phyloP scores from a whole-genome alignment of 2,888 invertebrate species.

The Sphaerophoria rueppellii region DNA sequence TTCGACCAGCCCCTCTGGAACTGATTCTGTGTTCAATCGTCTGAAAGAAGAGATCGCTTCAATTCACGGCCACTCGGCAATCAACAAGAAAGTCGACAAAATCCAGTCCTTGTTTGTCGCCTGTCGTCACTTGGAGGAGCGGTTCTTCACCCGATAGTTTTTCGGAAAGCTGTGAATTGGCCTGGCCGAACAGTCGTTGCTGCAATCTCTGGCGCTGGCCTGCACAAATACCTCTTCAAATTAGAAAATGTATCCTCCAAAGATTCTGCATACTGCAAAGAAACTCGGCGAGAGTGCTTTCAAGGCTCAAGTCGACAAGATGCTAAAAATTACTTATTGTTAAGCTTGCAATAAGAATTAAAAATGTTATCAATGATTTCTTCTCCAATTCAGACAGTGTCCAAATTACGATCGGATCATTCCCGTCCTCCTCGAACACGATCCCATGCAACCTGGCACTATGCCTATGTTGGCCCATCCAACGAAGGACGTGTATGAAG shows the following conservation, averaged over 20 bases:
- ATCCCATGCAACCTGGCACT: slow-evolving; percentile 94
- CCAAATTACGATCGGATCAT: slow-evolving; percentile 95
- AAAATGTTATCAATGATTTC: background rate
- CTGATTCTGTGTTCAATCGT: slow-evolving; percentile 88
- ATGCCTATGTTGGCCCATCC: slow-evolving; percentile 99
- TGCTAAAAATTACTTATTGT: slow-evolving; percentile 97
- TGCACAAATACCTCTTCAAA: slow-evolving; percentile 90
- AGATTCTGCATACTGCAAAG: slow-evolving; percentile 86
- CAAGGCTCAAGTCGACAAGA: slow-evolving; percentile 89
- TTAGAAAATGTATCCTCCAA: slow-evolving; percentile 84
- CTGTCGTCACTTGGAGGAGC: slow-evolving; percentile 92
- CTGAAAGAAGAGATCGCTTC: slow-evolving; percentile 93
- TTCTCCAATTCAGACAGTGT: slow-evolving; percentile 96
- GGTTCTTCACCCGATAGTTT: slow-evolving; percentile 93
- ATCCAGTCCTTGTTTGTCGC: slow-evolving; percentile 97
- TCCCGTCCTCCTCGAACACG: slow-evolving; percentile 89
- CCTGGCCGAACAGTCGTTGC: slow-evolving; percentile 96
- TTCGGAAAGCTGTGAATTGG: slow-evolving; percentile 98
- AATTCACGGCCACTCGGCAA: slow-evolving; percentile 90
- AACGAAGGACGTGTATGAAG: slow-evolving; percentile 95
- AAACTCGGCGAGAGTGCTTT: slow-evolving; percentile 86
- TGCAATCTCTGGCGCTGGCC: slow-evolving; percentile 95
- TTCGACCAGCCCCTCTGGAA: slow-evolving; percentile 90
- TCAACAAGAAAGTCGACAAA: slow-evolving; percentile 93
- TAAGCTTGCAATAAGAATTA: too few species aligned